Evolutionary conservation across 2,113 vertebrate species (phyloP).

Genomic region (Atractosteus spatula): DNA sequence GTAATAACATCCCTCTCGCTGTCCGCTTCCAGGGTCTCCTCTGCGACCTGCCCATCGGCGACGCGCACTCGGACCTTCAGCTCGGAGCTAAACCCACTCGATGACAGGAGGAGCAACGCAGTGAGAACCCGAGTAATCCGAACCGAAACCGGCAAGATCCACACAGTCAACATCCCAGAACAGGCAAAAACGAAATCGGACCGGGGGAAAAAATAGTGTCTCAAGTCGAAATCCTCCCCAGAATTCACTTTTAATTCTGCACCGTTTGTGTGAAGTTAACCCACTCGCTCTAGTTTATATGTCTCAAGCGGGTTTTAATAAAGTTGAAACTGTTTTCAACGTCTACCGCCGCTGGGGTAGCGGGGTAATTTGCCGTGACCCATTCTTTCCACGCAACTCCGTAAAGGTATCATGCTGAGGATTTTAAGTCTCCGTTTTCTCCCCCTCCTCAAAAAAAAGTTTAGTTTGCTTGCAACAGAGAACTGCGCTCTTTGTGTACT

Average conservation of each 20-base stretch:
- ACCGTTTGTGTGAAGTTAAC: too few species aligned
- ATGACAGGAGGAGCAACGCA: conserved; percentile 41
- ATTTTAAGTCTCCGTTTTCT: too few species aligned
- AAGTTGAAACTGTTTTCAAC: too few species aligned
- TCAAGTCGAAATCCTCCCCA: too few species aligned
- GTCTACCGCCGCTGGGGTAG: too few species aligned
- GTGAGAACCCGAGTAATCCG: conserved; percentile 45
- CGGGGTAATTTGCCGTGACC: not conserved
- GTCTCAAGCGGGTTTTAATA: too few species aligned
- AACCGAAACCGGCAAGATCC: conserved; percentile 41
- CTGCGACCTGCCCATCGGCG: conserved; percentile 81
- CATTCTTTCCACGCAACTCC: not conserved
- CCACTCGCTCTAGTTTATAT: too few species aligned
- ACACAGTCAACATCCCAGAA: conserved; percentile 59
- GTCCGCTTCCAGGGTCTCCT: conserved; percentile 90
- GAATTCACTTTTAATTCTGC: too few species aligned
- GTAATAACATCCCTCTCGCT: conserved; percentile 78
- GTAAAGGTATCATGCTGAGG: conserved; percentile 8
- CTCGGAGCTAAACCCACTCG: conserved; percentile 61
- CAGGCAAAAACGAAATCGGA: conserved; percentile 34
- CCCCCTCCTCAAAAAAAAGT: too few species aligned
- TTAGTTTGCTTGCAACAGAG: too few species aligned
- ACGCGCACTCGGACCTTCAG: conserved; percentile 85
- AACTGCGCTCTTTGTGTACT: too few species aligned
- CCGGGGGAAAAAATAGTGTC: not conserved